Percentiles rank a stretch among this genome's conserved stretches.
phyloP scores from a whole-genome alignment of 2,797 vertebrate species.

The Antrozous pallidus region DNA sequence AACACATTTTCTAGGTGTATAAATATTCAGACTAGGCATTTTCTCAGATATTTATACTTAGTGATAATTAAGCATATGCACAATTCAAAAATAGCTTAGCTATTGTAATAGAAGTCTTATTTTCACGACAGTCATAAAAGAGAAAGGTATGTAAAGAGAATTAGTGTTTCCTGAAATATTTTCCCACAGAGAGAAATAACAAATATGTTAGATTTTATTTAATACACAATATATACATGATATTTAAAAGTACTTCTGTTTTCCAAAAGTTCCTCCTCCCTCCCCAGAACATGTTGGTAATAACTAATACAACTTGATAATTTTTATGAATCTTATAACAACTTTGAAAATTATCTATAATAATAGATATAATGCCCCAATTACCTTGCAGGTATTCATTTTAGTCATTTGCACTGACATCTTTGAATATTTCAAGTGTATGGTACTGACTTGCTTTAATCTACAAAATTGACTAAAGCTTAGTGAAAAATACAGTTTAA shows the following conservation, averaged over 20 bases:
- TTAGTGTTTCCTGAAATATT: neutral
- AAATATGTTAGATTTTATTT: neutral
- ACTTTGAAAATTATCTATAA: neutral
- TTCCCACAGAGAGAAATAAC: conserved; percentile 30
- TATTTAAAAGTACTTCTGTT: neutral
- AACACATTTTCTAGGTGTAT: conserved; percentile 3
- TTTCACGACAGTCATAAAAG: conserved; percentile 12
- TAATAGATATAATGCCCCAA: neutral
- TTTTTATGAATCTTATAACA: neutral
- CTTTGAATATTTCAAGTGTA: neutral
- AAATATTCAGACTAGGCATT: conserved; percentile 16
- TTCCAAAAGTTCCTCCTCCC: neutral
- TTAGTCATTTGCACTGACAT: neutral
- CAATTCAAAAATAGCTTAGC: conserved; percentile 25
- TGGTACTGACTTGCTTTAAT: neutral
- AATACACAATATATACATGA: neutral
- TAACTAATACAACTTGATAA: neutral
- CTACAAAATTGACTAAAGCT: neutral
- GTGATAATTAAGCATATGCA: neutral
- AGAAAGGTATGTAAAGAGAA: conserved; percentile 6
- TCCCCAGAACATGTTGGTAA: neutral
- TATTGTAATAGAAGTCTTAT: neutral
- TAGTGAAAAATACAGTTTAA: neutral
- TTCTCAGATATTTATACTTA: conserved; percentile 55
- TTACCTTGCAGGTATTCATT: neutral